Evolutionary conservation across 64 coral and sea anemone genomes (phyloP).

Genomic region (Exaiptasia diaphana): DNA sequence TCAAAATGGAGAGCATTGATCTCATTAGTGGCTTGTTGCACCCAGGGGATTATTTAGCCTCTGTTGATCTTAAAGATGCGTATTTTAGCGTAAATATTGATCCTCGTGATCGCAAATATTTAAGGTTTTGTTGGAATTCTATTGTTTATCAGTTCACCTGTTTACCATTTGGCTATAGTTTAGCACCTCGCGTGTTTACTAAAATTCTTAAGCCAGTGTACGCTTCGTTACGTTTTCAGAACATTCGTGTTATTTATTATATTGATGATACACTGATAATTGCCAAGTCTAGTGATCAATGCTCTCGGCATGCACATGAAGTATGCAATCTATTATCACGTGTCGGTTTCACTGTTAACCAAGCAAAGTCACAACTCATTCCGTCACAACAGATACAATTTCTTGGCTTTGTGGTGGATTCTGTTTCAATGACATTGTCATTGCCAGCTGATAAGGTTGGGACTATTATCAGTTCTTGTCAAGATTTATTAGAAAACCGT

Average conservation of each 20-base stretch:
- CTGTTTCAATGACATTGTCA: not conserved
- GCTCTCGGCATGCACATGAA: not conserved
- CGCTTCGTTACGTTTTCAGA: not conserved
- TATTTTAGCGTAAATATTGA: slow-evolving; percentile 36
- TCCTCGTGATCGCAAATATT: slow-evolving; percentile 13
- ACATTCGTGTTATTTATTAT: not conserved
- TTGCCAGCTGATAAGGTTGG: slow-evolving; percentile 28
- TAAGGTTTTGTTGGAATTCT: slow-evolving; percentile 4
- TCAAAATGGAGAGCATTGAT: slow-evolving; percentile 42
- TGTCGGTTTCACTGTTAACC: slow-evolving; percentile 39
- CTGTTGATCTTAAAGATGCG: slow-evolving; percentile 34
- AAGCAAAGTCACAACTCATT: not conserved
- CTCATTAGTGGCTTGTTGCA: not conserved
- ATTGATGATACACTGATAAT: not conserved
- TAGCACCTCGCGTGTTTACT: slow-evolving; percentile 31
- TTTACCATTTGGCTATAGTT: slow-evolving; percentile 46
- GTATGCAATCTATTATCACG: not conserved
- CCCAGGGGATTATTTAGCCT: not conserved
- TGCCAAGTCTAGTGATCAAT: not conserved
- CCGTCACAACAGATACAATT: not conserved
- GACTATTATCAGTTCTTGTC: not conserved
- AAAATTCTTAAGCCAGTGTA: slow-evolving; percentile 21
- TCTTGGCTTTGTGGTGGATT: slow-evolving; percentile 31
- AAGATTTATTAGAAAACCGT: not conserved
- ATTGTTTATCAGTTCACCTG: slow-evolving; percentile 33